Base-by-base conservation (phyloP, 1,140 invertebrate species). In the Euschistus heros region DNA sequence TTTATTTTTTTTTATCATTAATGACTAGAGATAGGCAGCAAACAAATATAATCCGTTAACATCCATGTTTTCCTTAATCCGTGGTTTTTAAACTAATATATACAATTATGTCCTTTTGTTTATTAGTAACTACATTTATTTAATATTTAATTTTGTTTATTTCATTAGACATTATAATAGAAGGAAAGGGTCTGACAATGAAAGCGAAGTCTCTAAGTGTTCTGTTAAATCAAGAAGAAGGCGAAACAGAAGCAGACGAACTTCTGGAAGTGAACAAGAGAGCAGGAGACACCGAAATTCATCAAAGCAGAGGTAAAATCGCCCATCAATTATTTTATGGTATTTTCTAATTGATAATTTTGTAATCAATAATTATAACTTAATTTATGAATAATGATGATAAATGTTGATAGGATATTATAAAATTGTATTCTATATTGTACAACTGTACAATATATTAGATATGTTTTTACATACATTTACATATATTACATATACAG, bases 151-250 rank as follows among this genome's bases (percentile, higher is more conserved):
- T 62, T 75, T 74, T 70, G 82, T 80, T 73, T 47, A 3, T 20
- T 22, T 22, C 78, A n/a, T 80, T 71, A 87, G 86, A 69, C 86
- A 88, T 73, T 84, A 85, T 68, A 86, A 89, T 72, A 83, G 87
- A 57, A 88, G 88, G 74, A 80, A 87, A 64, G 80, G 86, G 69
- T 93, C 91, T 1, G 91, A 94, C 73, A 91, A 89, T 68, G 91
- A 94, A 74, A 93, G 90, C 71, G 90, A 93, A 75, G 76, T 91
- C 57, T 92, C 89, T 0, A 82, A 88, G 63, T 84, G 87, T 20
- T 92, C 90, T 3, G 85, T 85, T 22, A 66, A 68, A 22, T 66
- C 65, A 52, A 65, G 65, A 26, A 52, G 66, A 17, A 67, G 68
- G 64, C 52, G 68, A 37, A 66, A 69, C 46, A 62, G 65, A 44